Conservation (phyloP, 2,797 vertebrate species). For the Myiothlypis coronata region DNA sequence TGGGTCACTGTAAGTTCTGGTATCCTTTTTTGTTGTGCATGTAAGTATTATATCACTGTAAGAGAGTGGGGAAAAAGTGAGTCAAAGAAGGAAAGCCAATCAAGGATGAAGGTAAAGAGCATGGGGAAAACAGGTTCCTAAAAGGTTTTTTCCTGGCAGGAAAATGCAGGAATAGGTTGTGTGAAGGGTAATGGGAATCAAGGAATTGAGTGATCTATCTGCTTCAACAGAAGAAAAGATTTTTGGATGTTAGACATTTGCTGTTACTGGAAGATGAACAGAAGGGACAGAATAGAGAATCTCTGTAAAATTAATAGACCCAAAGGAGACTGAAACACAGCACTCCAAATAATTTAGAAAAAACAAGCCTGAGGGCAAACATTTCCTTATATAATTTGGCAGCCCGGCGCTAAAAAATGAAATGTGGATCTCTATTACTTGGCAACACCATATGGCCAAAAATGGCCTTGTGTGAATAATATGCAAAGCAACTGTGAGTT, state of each 20-base stretch:
- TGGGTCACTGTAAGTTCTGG: background rate
- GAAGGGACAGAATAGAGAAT: background rate
- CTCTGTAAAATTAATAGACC: slow-evolving; percentile 19
- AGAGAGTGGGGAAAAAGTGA: background rate
- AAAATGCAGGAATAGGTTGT: background rate
- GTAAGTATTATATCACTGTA: background rate
- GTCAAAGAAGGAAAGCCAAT: background rate
- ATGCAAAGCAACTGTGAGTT: background rate
- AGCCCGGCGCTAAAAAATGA: background rate
- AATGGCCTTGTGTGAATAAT: background rate
- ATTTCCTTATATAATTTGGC: slow-evolving; percentile 54
- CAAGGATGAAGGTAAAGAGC: background rate
- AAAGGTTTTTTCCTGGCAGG: background rate
- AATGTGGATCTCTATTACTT: slow-evolving; percentile 6
- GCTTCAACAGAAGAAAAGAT: background rate
- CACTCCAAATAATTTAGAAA: slow-evolving; percentile 29
- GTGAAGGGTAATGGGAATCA: background rate
- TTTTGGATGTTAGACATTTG: background rate
- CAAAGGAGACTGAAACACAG: slow-evolving; percentile 40
- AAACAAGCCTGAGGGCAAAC: slow-evolving; percentile 29
- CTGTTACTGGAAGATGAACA: background rate
- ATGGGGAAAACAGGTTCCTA: background rate
- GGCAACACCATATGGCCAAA: background rate
- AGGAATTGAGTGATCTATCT: background rate
- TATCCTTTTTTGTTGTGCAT: background rate